Base-by-base conservation (phyloP, 2,888 invertebrate species). In the Cremastinae sp. region DNA sequence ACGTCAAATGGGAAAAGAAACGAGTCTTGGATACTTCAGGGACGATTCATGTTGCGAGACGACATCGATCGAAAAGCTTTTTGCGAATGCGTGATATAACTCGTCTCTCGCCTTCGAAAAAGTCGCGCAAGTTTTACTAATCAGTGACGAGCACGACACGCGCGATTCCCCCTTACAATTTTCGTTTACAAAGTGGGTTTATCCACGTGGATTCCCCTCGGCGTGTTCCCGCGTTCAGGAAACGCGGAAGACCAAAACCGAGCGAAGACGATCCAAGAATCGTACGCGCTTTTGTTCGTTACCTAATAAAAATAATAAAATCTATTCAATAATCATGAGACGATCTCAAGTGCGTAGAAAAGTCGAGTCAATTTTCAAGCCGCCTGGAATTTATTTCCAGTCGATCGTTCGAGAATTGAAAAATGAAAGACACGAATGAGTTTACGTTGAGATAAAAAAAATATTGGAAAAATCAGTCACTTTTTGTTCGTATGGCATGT, bases 51-150 rank as follows among this genome's bases (percentile, higher is more conserved):
- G 59, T 56, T 53, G 49, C n/a, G n/a, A n/a, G n/a, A 61, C 55
- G 78, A 81, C 78, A 47, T 20, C 69, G 78, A 76, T 79, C 79
- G 70, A n/a, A n/a, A 84, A 78, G 55, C 43, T 79, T 62, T 68
- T 84, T 80, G 78, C 45, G 75, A 79, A 84, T 84, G 81, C 84
- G 71, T 20, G 75, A 68, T 70, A 80, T 79, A 75, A 76, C 55
- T 79, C 59, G 59, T 43, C 58, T 59, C 49, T 83, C 81, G 76
- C 81, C 81, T 84, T 81, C 81, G 76, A 72, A 61, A 28, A 79
- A 75, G 79, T 75, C 45, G 69, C 74, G 69, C 62, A 75, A 74
- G 75, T 72, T 74, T 80, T 79, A 72, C 62, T 78, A 75, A 39
- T 55, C 75, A 69, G 56, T 39, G 35, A 16, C 62, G 20, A 62